These are phyloP conservation scores for Orthosia cruda DNA, from an alignment of 2,888 invertebrate species.

Conservation along the genomic window DNA sequence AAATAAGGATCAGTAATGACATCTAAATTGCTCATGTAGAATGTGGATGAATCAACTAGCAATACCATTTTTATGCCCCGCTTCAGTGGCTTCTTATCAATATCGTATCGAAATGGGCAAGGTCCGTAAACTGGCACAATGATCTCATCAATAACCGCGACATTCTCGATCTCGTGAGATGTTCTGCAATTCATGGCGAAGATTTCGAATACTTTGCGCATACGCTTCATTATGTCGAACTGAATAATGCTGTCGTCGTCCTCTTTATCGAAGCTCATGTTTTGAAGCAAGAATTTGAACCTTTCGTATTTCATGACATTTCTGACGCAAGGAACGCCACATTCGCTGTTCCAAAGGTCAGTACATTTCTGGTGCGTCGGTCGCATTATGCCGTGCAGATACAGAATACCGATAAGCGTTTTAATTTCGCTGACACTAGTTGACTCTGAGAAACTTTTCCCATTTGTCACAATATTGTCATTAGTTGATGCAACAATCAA, in stretches of 20 bases:
- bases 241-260: constrained; percentile 78
- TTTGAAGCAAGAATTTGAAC: constrained; percentile 84
- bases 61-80: constrained; percentile 86
- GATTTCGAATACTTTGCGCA: constrained; percentile 87
- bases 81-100: constrained; percentile 82
- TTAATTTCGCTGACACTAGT: constrained; percentile 84
- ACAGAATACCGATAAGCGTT: constrained; percentile 86
- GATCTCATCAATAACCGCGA: constrained; percentile 86
- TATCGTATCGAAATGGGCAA: constrained; percentile 87
- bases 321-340: constrained; percentile 81
- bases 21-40: constrained; percentile 87
- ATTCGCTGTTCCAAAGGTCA: constrained; percentile 86
- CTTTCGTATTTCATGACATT: constrained; percentile 84
- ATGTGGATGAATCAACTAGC: constrained; percentile 85
- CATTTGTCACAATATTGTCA: constrained; percentile 79
- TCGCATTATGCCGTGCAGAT: constrained; percentile 87
- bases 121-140: constrained; percentile 87
- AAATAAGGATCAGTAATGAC: constrained; percentile 86
- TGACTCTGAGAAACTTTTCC: constrained; percentile 64
- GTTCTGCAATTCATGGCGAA: constrained; percentile 88
- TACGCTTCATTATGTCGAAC: constrained; percentile 85
- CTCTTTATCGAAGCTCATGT: constrained; percentile 83
- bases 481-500: constrained; percentile 86
- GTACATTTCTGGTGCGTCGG: constrained; percentile 83
- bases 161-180: constrained; percentile 79